Evolutionary conservation across 2,888 invertebrate species (phyloP).

Genomic region (Cosmia pyralina): DNA sequence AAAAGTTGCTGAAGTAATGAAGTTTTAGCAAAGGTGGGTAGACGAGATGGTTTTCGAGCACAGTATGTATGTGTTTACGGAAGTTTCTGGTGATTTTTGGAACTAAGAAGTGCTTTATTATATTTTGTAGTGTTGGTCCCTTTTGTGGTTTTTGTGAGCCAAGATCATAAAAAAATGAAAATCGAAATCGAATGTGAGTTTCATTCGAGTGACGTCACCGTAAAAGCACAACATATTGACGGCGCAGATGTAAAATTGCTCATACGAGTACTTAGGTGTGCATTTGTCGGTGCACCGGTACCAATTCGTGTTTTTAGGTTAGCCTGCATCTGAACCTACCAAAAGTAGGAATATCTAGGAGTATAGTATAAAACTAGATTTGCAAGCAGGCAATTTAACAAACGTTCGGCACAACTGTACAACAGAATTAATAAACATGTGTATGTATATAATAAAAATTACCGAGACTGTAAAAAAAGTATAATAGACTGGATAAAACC

Average conservation of each 20-base stretch:
- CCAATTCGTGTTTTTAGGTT: slow-evolving; percentile 1
- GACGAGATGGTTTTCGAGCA: slow-evolving; percentile 3
- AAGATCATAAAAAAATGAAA: slow-evolving; percentile 54
- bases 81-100: neutral
- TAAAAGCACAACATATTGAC: slow-evolving; percentile 40
- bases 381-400: too few species aligned
- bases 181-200: slow-evolving; percentile 46
- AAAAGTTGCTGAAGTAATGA: slow-evolving; percentile 40
- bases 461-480: too few species aligned
- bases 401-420: too few species aligned
- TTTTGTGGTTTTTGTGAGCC: neutral
- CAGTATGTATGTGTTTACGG: neutral
- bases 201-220: slow-evolving; percentile 31
- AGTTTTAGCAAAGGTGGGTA: slow-evolving; percentile 28
- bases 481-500: too few species aligned
- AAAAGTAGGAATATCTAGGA: too few species aligned
- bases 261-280: slow-evolving; percentile 26
- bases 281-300: slow-evolving; percentile 20
- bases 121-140: neutral
- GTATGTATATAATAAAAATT: too few species aligned
- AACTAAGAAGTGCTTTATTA: neutral
- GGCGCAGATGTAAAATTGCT: slow-evolving; percentile 52
- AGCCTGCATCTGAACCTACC: neutral
- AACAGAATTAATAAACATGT: too few species aligned
- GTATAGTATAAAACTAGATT: too few species aligned